Evolutionary conservation across 2,888 invertebrate genomes (phyloP).

Genomic region (Philereme vetulata): DNA sequence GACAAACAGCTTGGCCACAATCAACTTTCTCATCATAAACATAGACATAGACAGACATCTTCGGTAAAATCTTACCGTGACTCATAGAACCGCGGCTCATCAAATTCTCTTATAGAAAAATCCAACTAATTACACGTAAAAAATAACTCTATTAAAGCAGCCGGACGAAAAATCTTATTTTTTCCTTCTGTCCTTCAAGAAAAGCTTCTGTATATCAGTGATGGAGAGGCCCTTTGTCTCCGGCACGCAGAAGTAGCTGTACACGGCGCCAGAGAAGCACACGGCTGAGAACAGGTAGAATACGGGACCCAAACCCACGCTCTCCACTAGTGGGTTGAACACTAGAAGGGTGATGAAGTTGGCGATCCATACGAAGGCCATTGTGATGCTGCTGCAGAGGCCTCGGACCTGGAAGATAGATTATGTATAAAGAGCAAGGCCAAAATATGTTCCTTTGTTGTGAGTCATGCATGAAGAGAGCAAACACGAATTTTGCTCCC

Average conservation of each 20-base stretch:
- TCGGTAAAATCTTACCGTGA: too few species aligned
- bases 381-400: constrained; percentile 56
- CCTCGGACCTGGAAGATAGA: constrained; percentile 54
- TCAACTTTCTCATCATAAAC: too few species aligned
- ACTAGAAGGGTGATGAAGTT: constrained; percentile 63
- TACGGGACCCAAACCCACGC: constrained; percentile 60
- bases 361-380: constrained; percentile 56
- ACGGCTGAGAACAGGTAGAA: constrained; percentile 66
- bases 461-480: too few species aligned
- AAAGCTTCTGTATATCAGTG: constrained; percentile 59
- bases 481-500: too few species aligned
- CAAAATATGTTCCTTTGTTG: background rate
- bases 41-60: too few species aligned
- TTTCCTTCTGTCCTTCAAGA: constrained; percentile 44
- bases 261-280: constrained; percentile 58
- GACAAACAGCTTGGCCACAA: too few species aligned
- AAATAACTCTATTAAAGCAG: too few species aligned
- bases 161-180: constrained; percentile 11
- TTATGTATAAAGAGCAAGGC: background rate
- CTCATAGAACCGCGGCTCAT: too few species aligned
- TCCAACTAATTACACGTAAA: too few species aligned
- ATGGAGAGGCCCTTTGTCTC: constrained; percentile 71
- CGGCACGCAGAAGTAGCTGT: constrained; percentile 60
- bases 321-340: constrained; percentile 59
- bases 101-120: too few species aligned